Percentiles rank a stretch among this genome's conserved stretches.
These are phyloP conservation scores for Sitta europaea DNA, from an alignment of 2,113 vertebrate genomes.

Conservation along the genomic window DNA sequence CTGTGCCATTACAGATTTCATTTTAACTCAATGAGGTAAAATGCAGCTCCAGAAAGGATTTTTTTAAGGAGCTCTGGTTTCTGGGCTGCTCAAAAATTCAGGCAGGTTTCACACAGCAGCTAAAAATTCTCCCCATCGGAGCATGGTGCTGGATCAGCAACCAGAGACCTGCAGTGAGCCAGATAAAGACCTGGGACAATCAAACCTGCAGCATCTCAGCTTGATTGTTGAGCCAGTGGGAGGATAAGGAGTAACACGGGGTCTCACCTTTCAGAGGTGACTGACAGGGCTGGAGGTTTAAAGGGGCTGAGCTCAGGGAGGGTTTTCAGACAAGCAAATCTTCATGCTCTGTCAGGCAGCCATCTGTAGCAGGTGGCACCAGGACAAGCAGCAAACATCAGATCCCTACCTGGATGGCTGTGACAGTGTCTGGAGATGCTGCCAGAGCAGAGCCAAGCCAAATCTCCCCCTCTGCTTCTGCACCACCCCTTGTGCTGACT, in stretches of 20 bases:
- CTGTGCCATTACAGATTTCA: not conserved
- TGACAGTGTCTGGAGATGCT: not conserved
- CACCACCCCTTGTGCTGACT: not conserved
- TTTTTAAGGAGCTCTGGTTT: not conserved
- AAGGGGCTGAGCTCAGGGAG: not conserved
- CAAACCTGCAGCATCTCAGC: not conserved
- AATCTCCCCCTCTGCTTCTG: not conserved
- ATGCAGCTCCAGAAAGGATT: not conserved
- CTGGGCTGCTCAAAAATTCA: not conserved
- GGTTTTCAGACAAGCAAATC: not conserved
- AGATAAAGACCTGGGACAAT: not conserved
- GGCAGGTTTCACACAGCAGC: not conserved
- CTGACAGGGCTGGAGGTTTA: not conserved
- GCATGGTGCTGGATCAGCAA: not conserved
- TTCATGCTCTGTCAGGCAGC: not conserved
- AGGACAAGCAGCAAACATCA: not conserved
- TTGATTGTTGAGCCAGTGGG: not conserved
- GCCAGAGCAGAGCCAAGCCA: not conserved
- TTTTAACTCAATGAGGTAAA: not conserved
- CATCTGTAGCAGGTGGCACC: not conserved
- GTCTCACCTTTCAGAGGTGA: not conserved
- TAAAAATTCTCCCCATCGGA: not conserved
- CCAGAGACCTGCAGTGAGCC: not conserved
- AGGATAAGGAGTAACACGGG: rapidly evolving
- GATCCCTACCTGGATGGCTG: not conserved